These are phyloP conservation scores for Hydriomena furcata DNA, from an alignment of 2,888 invertebrate genomes.

Conservation along the genomic window DNA sequence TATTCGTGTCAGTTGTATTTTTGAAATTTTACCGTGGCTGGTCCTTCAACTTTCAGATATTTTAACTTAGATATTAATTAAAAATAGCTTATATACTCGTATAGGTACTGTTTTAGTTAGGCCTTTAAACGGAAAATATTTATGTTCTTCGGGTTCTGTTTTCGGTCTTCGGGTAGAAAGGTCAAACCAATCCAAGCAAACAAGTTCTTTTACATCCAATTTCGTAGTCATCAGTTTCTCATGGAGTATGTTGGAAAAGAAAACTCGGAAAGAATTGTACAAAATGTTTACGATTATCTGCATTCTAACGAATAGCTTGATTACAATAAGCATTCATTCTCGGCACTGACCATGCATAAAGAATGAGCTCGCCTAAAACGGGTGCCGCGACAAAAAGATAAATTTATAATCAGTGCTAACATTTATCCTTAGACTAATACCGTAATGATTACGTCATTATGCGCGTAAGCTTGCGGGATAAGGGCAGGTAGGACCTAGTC, in stretches of 20 bases:
- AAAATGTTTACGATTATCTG: neutral
- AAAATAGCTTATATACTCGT: too few relatives aligned
- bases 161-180: too few relatives aligned
- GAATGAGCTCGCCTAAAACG: slow-evolving; percentile 25
- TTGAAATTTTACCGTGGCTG: too few relatives aligned
- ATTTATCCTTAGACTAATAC: slow-evolving; percentile 10
- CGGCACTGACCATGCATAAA: slow-evolving; percentile 8
- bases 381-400: slow-evolving; percentile 26
- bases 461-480: slow-evolving; percentile 7
- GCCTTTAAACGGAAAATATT: too few relatives aligned
- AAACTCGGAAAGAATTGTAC: neutral
- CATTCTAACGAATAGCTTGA: slow-evolving; percentile 2
- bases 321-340: slow-evolving; percentile 5
- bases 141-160: too few relatives aligned
- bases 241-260: neutral
- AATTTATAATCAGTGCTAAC: slow-evolving; percentile 28
- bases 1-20: too few relatives aligned
- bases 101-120: too few relatives aligned
- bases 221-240: neutral
- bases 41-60: too few relatives aligned
- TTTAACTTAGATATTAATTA: too few relatives aligned
- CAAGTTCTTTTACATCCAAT: slow-evolving; percentile 3
- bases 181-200: too few relatives aligned
- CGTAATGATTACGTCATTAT: slow-evolving; percentile 21
- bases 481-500: neutral